These are phyloP conservation scores for Mixornis gularis DNA, from an alignment of 2,113 vertebrate species.

Conservation along the genomic window DNA sequence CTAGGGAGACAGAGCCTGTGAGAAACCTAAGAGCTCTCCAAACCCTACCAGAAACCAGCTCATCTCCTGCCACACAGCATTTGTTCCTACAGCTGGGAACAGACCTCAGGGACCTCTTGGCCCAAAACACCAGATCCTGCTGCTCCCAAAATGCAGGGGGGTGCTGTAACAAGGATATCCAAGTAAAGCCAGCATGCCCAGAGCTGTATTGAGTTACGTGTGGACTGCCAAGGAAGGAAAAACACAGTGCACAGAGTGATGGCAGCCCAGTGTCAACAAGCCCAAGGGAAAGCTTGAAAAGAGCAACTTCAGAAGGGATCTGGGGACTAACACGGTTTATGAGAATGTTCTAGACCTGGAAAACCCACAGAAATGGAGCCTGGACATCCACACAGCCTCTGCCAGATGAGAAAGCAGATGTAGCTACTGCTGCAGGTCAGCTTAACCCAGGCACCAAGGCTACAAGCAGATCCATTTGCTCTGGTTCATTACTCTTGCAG, in stretches of 20 bases:
- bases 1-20: neutral
- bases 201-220: fast-evolving
- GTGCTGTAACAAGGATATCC: neutral
- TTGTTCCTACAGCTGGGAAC: neutral
- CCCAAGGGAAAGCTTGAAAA: neutral
- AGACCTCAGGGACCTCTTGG: neutral
- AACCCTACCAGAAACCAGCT: neutral
- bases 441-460: neutral
- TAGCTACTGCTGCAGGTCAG: neutral
- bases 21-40: neutral
- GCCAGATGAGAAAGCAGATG: neutral
- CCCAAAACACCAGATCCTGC: neutral
- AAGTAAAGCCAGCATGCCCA: neutral
- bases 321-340: neutral
- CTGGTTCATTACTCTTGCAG: neutral
- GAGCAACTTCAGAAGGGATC: neutral
- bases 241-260: fast-evolving
- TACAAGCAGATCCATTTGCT: neutral
- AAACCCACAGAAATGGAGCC: neutral
- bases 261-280: neutral
- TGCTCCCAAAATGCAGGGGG: fast-evolving
- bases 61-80: fast-evolving
- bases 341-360: neutral
- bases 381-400: neutral
- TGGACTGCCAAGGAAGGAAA: neutral